Base-by-base conservation (phyloP, 2,797 vertebrate species). In the Sebastolobus alascanus region DNA sequence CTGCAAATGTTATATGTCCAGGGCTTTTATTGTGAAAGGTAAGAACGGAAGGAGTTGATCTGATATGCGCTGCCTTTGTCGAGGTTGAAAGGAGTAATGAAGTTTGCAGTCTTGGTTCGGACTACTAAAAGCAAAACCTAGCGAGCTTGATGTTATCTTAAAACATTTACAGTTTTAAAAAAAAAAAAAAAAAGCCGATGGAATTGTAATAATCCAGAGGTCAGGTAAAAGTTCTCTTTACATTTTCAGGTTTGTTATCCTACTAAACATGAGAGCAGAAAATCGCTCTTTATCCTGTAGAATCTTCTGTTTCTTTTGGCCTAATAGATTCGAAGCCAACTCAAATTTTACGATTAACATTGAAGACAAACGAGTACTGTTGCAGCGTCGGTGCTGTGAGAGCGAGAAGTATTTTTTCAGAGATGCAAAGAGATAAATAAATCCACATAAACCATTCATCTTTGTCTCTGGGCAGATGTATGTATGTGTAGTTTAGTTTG, bases 1-100 rank as follows among this genome's bases (percentile, higher is more conserved):
- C 0, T 20, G 16, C 16, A 46, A 46, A 46, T 46, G 18, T 46
- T 46, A 20, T 8, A 46, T 46, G 43, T 6, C 0, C 0, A 46
- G 16, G 43, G 16, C 43, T 46, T 46, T 46, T 46, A 46, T 46
- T 46, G 16, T 46, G 43, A 46, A 46, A 46, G 43, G 43, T 46
- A 0, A 46, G 43, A 46, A 46, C 43, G 7, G 8, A 46, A 46
- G 16, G 43, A 46, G 43, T 46, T 6, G 7, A 46, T 46, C 43
- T 46, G 16, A 16, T 18, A 7, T 46, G 43, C 3, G 43, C 6
- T 46, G 43, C 43, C 43, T 46, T 46, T 18, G 16, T 46, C 0
- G 10, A 38, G 0, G 16, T 46, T 46, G 40, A 43, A 43, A 43
- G 14, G 14, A 43, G 43, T 20, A 18, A 8, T 46, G 18, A 18